Evolutionary conservation across 2,888 invertebrate genomes (phyloP), one percentile per base, ranked within the genome.

Genomic region (Oegoconia quadripuncta): DNA sequence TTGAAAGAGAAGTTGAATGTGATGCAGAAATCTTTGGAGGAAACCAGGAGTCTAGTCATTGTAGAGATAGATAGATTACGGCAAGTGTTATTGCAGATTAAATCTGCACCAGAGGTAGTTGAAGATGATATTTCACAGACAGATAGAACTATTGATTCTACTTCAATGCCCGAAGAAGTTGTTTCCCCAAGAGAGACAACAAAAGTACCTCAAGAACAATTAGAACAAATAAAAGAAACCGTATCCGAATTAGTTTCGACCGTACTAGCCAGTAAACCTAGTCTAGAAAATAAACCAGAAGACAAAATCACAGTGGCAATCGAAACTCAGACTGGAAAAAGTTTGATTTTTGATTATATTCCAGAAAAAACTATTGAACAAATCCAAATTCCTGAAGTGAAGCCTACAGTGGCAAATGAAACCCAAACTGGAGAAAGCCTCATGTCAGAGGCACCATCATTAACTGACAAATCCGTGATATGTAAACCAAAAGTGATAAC

Each of bases 111-210:
- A 18, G 87, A 86, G 52, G 56, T 73, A 4, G 62, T 59, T 4
- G 89, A 90, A 33, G 87, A 87, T 5, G 86, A 86, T 46, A 64
- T 81, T 39, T 88, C 90, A 15, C 79, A 89, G 55, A 90, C 89
- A 22, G 90, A 90, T 53, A 81, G 89, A 47, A 93, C 93, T 4
- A 89, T 93, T 31, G 92, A 92, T 70, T 92, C 93, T 0, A 89
- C 89, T 31, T 91, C 92, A 37, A 92, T 93, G 91, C 92, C 93
- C 1, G 91, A 92, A 67, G 92, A 93, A 73, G 89, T 92, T 56
- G 86, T 88, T 13, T 72, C 76, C 17, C 77, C 80, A 8, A 71
- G 72, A 55, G 70, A 73, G 46, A 47, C 60, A 18, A 47, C 59
- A 2, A 37, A 31, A 53, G 16, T 36, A 28, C 37, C 42, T 16